Evolutionary conservation across 2,888 invertebrate genomes (phyloP).

Genomic region (Aromia moschata): DNA sequence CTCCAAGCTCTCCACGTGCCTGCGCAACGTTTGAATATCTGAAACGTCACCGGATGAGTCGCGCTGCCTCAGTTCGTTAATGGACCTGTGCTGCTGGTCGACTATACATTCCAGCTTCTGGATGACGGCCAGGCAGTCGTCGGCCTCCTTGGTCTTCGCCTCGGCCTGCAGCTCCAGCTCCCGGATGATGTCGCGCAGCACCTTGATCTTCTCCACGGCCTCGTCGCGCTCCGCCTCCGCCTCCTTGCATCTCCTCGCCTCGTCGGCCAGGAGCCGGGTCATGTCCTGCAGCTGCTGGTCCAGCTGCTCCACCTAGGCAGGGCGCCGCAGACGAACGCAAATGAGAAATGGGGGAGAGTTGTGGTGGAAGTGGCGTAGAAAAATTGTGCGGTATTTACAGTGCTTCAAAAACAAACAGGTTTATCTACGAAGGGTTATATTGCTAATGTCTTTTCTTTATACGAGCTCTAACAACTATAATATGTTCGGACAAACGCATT

Average conservation of each 20-base stretch:
- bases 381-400: no score
- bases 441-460: no score
- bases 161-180: constrained; percentile 82
- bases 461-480: no score
- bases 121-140: constrained; percentile 66
- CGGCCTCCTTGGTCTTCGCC: constrained; percentile 69
- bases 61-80: constrained; percentile 22
- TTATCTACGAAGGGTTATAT: no score
- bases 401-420: no score
- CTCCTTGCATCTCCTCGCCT: constrained; percentile 71
- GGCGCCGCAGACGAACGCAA: no score
- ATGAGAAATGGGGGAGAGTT: no score
- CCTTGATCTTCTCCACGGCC: constrained; percentile 78
- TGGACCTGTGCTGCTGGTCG: constrained; percentile 28
- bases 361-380: no score
- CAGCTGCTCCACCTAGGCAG: constrained; percentile 80
- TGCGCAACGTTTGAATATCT: constrained; percentile 60
- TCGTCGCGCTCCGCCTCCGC: constrained; percentile 78
- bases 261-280: constrained; percentile 69
- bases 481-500: no score
- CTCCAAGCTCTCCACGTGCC: constrained; percentile 64
- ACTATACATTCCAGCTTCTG: constrained; percentile 67
- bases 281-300: constrained; percentile 80
- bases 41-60: constrained; percentile 63
- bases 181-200: constrained; percentile 79